These are phyloP conservation scores for Napeogenes sylphis DNA, from an alignment of 2,888 invertebrate genomes.

Conservation along the genomic window DNA sequence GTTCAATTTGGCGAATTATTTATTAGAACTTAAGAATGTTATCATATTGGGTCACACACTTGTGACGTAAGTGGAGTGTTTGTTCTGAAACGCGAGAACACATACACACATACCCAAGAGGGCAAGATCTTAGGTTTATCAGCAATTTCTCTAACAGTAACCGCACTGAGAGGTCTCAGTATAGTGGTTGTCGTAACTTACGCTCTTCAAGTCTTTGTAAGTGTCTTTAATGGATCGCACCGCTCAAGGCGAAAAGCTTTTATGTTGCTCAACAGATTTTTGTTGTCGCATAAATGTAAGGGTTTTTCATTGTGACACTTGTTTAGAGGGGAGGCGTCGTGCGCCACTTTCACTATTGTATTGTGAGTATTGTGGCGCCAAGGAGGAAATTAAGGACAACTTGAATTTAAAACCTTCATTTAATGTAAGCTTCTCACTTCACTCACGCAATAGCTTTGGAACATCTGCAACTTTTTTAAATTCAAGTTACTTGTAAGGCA, in stretches of 20 bases:
- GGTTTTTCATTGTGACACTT: constrained; percentile 51
- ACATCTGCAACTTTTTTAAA: background rate
- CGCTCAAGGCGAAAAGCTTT: constrained; percentile 64
- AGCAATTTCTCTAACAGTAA: constrained; percentile 15
- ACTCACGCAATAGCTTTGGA: background rate
- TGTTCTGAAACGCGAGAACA: constrained; percentile 46
- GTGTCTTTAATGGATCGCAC: constrained; percentile 68
- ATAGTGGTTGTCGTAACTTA: constrained; percentile 52
- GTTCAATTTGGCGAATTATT: constrained; percentile 41
- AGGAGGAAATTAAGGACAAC: constrained; percentile 25
- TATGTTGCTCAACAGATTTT: constrained; percentile 58
- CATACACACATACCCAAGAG: constrained; percentile 39
- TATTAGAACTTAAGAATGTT: constrained; percentile 49
- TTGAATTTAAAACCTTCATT: constrained; percentile 5
- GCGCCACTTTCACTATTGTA: constrained; percentile 33
- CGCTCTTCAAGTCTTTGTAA: constrained; percentile 63
- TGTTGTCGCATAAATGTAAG: constrained; percentile 63
- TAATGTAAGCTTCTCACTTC: background rate
- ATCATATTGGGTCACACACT: constrained; percentile 48
- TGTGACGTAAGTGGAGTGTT: constrained; percentile 44
- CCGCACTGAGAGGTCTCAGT: constrained; percentile 40
- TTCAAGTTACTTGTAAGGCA: background rate
- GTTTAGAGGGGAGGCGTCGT: constrained; percentile 34
- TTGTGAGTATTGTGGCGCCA: constrained; percentile 26
- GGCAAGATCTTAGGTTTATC: constrained; percentile 32